These are phyloP conservation scores for Drosophila tani DNA, from an alignment of 1,140 invertebrate species.

Conservation along the genomic window DNA sequence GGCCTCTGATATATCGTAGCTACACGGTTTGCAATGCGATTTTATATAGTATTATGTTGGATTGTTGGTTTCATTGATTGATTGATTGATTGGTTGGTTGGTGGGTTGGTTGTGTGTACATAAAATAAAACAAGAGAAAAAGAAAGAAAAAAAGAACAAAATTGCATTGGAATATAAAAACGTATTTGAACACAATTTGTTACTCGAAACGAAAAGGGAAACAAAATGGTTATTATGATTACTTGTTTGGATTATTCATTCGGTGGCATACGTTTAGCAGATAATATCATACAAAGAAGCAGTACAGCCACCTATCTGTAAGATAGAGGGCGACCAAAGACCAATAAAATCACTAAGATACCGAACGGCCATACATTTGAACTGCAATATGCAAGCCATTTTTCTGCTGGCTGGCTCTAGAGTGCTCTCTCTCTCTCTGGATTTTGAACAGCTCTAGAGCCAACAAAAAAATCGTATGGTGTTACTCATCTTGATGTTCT, in stretches of 20 bases:
- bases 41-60: constrained; percentile 11
- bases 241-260: constrained; percentile 24
- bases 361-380: too few species aligned
- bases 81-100: constrained; percentile 62
- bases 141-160: constrained; percentile 79
- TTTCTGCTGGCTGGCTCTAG: too few species aligned
- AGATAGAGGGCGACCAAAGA: constrained; percentile 3
- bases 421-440: too few species aligned
- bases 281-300: constrained; percentile 16
- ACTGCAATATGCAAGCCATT: too few species aligned
- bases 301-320: constrained; percentile 32
- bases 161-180: constrained; percentile 70
- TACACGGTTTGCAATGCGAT: constrained; percentile 35
- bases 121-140: constrained; percentile 83
- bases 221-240: constrained; percentile 32
- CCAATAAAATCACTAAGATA: too few species aligned
- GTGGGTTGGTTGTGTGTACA: constrained; percentile 77
- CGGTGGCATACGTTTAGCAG: constrained; percentile 19
- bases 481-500: too few species aligned
- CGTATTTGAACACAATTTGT: constrained; percentile 55
- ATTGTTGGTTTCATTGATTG: constrained; percentile 52
- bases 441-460: too few species aligned
- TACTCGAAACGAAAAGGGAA: constrained; percentile 44
- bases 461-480: too few species aligned
- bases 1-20: constrained; percentile 85